These are phyloP conservation scores for Sciurus carolinensis DNA, from an alignment of 2,797 vertebrate genomes.

Conservation along the genomic window DNA sequence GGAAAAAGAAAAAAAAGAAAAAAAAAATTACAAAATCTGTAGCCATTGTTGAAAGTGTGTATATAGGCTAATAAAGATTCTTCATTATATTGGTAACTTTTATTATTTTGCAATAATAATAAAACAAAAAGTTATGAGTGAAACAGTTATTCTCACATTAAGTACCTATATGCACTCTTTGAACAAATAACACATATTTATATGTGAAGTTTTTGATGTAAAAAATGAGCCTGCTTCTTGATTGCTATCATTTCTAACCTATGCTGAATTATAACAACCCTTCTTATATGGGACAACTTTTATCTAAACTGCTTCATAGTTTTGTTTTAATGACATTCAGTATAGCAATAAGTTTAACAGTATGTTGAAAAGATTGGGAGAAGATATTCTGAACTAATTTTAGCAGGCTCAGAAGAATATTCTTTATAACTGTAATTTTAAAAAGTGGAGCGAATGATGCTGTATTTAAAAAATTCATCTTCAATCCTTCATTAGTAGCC, in stretches of 20 bases:
- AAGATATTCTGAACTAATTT: conserved; percentile 25
- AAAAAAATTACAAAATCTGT: background rate
- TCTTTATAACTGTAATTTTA: background rate
- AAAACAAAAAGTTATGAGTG: background rate
- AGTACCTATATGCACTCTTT: background rate
- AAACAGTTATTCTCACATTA: background rate
- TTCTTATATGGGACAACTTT: background rate
- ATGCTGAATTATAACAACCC: background rate
- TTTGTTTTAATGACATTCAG: background rate
- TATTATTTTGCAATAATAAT: background rate
- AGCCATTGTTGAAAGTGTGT: background rate
- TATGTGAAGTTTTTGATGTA: background rate
- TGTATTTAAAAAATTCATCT: conserved; percentile 42
- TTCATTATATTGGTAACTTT: background rate
- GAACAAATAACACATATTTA: background rate
- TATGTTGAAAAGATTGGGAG: background rate
- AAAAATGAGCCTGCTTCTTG: background rate
- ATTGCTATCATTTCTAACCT: background rate
- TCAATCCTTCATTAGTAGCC: background rate
- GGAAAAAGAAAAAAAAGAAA: background rate
- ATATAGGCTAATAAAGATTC: background rate
- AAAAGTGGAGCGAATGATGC: background rate
- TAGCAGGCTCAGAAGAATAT: background rate
- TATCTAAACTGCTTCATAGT: background rate
- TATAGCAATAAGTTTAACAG: background rate